Evolutionary conservation across 2,888 invertebrate species (phyloP).

Genomic region (Melanostoma scalare): DNA sequence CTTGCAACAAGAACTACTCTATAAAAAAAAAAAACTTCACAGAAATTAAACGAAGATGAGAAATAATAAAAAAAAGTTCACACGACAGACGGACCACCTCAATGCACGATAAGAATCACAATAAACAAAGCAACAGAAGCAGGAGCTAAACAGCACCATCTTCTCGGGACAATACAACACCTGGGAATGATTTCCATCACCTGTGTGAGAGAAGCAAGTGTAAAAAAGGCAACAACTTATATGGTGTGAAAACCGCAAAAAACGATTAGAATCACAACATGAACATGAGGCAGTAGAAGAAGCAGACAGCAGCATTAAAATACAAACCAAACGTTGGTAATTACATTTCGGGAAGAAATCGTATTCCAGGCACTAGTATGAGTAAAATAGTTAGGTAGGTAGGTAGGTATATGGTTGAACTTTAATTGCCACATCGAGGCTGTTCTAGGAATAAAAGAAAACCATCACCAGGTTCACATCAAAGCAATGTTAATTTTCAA

Average conservation of each 20-base stretch:
- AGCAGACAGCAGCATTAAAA: constrained; percentile 27
- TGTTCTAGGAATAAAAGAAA: constrained; percentile 60
- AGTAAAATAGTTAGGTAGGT: no score
- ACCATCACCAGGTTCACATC: constrained; percentile 39
- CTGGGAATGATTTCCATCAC: constrained; percentile 67
- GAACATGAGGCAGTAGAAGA: background rate
- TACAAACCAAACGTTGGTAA: constrained; percentile 58
- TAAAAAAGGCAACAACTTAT: constrained; percentile 36
- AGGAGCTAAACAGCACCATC: constrained; percentile 26
- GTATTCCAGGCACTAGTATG: constrained; percentile 6
- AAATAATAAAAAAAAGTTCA: constrained; percentile 54
- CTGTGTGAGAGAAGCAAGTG: constrained; percentile 38
- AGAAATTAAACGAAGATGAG: constrained; percentile 63
- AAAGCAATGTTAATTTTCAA: constrained; percentile 25
- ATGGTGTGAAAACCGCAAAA: constrained; percentile 70
- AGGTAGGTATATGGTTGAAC: constrained; percentile 37
- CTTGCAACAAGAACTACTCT: constrained; percentile 41
- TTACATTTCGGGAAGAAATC: constrained; percentile 66
- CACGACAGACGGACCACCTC: constrained; percentile 67
- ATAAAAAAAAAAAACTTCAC: constrained; percentile 36
- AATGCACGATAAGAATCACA: constrained; percentile 61
- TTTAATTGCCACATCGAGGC: constrained; percentile 65
- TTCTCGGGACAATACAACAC: constrained; percentile 60
- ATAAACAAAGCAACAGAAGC: constrained; percentile 40
- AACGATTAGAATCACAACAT: constrained; percentile 70